Evolutionary conservation across 2,113 vertebrate genomes (phyloP), one percentile per base, ranked within the genome.

Genomic region (Mungos mungo): DNA sequence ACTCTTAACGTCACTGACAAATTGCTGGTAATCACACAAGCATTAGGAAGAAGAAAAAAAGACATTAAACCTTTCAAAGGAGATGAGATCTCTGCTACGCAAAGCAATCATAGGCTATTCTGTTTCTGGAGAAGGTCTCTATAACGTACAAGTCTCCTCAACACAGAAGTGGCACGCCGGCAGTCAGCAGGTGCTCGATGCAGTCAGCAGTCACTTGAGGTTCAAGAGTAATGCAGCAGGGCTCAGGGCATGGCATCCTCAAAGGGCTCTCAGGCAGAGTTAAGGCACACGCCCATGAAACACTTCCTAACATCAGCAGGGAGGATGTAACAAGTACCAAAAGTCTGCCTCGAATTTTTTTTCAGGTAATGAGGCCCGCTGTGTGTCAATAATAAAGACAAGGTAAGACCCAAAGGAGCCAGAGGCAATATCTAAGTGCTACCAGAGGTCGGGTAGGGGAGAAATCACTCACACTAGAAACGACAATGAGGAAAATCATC

Each of bases 71-170:
- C 63, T 93, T 93, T 88, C 82, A 93, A 95, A 97, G 66, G 63
- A 77, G 19, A 57, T 2, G 77, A 89, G 25, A 74, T 57, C 74
- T 93, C 72, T 81, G 76, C 33, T 57, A 23, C 31, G 90, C 96
- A 97, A 94, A 91, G 93, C 82, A 95, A 95, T 95, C 77, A 86
- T 0, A 69, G 66, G 35, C 47, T 81, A 83, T 85, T 87, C 84
- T 91, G 85, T 23, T 89, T 60, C 92, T 31, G 69, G 41, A 83
- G 31, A 72, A 95, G 71, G 50, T n/a, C 45, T 82, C 84, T 27
- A 33, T 86, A 94, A 76, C 72, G 85, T 10, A 65, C n/a, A 88
- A 35, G 88, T 16, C n/a, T 54, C 54, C 27, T 10, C 76, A 79
- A 74, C 38, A 69, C 6, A 87, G 25, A 89, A 81, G 50, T 13